A percentile compares a stretch with the other conserved stretches of the same genome.
These are phyloP conservation scores for Tupiocoris notatus DNA, from an alignment of 2,888 invertebrate species.

Conservation along the genomic window DNA sequence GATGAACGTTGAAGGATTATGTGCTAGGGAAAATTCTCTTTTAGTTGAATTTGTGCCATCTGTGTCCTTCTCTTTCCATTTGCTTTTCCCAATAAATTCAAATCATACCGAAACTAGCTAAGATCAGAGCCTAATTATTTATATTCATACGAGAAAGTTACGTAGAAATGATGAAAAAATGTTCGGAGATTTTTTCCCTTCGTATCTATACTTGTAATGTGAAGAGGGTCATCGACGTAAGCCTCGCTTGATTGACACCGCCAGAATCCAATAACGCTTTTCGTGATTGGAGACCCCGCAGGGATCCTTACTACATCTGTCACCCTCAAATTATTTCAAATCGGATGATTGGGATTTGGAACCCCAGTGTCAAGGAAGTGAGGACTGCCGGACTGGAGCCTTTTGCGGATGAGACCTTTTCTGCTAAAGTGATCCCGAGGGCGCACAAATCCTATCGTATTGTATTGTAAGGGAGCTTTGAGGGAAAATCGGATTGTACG, in stretches of 20 bases:
- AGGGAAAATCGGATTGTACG: constrained; percentile 35
- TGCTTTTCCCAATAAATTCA: no score
- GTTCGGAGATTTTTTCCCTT: no score
- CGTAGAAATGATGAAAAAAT: no score
- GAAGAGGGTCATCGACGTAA: not conserved
- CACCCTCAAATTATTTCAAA: constrained; percentile 36
- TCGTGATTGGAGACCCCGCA: constrained; percentile 14
- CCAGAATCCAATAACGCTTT: constrained; percentile 35
- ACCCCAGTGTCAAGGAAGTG: not conserved
- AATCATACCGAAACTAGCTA: no score
- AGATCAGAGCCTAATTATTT: no score
- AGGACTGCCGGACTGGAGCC: constrained; percentile 8
- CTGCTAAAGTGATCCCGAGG: constrained; percentile 32
- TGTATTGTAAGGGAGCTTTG: not conserved
- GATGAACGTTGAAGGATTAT: no score
- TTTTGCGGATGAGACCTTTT: constrained; percentile 26
- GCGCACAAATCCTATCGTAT: constrained; percentile 29
- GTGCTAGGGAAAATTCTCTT: no score
- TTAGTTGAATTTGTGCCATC: no score
- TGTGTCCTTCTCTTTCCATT: no score
- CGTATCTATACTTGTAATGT: no score
- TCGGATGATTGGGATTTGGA: constrained; percentile 29
- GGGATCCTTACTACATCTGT: constrained; percentile 33
- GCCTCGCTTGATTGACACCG: constrained; percentile 27
- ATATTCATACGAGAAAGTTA: no score